phyloP scores from a whole-genome alignment of 2,797 vertebrate genomes.

The Poecilia velifera region DNA sequence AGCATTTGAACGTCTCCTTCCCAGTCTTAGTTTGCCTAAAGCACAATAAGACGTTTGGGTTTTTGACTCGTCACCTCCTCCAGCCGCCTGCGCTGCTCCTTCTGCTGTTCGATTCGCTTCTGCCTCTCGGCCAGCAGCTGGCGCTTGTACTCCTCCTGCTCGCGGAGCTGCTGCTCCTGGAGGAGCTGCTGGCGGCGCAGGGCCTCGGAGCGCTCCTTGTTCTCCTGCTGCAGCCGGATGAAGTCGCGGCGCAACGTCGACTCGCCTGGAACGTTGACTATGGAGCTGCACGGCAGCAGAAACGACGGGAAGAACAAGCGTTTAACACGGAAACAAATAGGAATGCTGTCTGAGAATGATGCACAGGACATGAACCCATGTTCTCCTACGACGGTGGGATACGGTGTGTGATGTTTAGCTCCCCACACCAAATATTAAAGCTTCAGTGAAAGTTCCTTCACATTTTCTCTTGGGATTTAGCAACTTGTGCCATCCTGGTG shows the following conservation, averaged over 20 bases:
- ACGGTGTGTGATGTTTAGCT: background rate
- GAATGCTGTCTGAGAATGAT: background rate
- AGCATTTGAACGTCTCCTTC: background rate
- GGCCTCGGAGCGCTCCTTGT: constrained; percentile 90
- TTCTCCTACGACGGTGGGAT: background rate
- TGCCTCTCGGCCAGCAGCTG: constrained; percentile 91
- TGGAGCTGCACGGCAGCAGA: constrained; percentile 78
- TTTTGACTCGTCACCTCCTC: constrained; percentile 81
- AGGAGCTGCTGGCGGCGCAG: constrained; percentile 86
- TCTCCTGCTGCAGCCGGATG: constrained; percentile 93
- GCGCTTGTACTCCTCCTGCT: constrained; percentile 91
- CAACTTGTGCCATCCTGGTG: background rate
- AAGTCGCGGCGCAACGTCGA: constrained; percentile 91
- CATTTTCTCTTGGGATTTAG: background rate
- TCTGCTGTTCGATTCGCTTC: constrained; percentile 92
- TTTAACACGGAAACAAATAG: background rate
- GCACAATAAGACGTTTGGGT: background rate
- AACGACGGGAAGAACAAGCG: background rate
- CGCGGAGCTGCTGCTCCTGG: constrained; percentile 87
- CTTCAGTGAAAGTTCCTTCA: background rate
- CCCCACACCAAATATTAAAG: background rate
- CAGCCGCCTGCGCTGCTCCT: constrained; percentile 88
- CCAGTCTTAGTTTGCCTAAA: background rate
- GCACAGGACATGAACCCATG: background rate
- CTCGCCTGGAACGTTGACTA: constrained; percentile 90